Percentiles rank a stretch among this genome's conserved stretches.
Conservation (phyloP, 1,140 invertebrate genomes). For the Ganaspis sp. region DNA sequence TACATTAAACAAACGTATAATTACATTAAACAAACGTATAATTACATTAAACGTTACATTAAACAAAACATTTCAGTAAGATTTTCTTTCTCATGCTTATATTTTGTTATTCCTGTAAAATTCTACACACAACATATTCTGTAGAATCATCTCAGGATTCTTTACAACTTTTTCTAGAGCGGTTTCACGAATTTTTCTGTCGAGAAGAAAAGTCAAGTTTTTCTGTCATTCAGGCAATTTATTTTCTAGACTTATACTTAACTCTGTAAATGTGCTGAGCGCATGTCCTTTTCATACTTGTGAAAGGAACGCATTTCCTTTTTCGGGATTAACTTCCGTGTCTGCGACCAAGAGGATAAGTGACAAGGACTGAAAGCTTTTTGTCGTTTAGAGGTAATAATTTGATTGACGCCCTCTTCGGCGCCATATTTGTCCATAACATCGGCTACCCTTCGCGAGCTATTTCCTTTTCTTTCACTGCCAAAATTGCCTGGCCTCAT, state of each 20-base stretch:
- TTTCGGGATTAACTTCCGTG: not conserved
- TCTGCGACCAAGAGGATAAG: conserved; percentile 2
- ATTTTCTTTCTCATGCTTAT: too few species aligned
- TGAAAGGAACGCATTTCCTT: conserved; percentile 7
- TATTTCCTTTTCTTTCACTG: not conserved
- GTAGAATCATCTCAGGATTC: too few species aligned
- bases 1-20: too few species aligned
- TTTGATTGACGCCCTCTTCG: conserved; percentile 17
- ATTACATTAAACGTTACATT: too few species aligned
- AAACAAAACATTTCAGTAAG: too few species aligned
- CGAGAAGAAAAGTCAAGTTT: conserved; percentile 53
- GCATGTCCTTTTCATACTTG: not conserved
- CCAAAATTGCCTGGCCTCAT: not conserved
- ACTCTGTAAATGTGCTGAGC: not conserved
- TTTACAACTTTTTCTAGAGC: too few species aligned
- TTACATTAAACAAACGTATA: too few species aligned
- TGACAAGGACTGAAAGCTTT: conserved; percentile 25
- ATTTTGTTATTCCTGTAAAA: too few species aligned
- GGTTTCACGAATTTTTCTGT: too few species aligned
- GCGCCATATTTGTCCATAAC: conserved; percentile 3
- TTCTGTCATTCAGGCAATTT: conserved; percentile 64
- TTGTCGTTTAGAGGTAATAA: conserved; percentile 1
- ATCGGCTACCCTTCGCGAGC: not conserved
- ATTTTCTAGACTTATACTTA: conserved; percentile 46
- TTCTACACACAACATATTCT: too few species aligned